Evolutionary conservation across 2,113 vertebrate species (phyloP).

Genomic region (Ceuthmochares aereus): DNA sequence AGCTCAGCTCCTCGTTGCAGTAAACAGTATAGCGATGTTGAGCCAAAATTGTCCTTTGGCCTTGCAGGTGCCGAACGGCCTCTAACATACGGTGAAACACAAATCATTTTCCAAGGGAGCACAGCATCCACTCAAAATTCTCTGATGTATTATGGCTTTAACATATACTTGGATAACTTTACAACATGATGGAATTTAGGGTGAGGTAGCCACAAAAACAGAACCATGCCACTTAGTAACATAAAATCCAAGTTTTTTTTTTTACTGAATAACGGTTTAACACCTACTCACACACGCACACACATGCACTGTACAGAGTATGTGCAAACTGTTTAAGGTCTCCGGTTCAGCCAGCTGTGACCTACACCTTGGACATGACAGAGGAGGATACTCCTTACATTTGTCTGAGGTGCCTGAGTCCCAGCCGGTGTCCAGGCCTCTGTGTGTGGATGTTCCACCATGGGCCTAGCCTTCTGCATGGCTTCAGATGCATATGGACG

Average conservation of each 20-base stretch:
- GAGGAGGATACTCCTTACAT: background rate
- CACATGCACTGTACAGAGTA: background rate
- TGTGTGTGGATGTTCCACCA: accelerated
- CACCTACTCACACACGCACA: accelerated
- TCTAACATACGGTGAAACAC: no score
- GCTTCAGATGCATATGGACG: background rate
- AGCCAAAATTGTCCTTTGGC: no score
- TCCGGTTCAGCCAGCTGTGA: background rate
- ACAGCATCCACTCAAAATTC: background rate
- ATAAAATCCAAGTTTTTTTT: background rate
- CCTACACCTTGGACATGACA: background rate
- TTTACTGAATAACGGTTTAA: background rate
- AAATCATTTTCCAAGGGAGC: background rate
- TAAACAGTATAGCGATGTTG: no score
- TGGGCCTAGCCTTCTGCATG: background rate
- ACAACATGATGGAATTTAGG: background rate
- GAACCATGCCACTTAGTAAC: background rate
- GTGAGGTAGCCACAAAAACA: background rate
- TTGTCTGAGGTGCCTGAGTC: background rate
- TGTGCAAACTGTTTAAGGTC: accelerated
- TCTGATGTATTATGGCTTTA: background rate
- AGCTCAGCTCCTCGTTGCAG: no score
- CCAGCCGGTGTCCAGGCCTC: background rate
- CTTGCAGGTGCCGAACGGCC: no score
- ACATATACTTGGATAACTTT: background rate